Evolutionary conservation across 2,113 vertebrate species (phyloP), one percentile per base, ranked within the genome.

Genomic region (Tapirus terrestris): DNA sequence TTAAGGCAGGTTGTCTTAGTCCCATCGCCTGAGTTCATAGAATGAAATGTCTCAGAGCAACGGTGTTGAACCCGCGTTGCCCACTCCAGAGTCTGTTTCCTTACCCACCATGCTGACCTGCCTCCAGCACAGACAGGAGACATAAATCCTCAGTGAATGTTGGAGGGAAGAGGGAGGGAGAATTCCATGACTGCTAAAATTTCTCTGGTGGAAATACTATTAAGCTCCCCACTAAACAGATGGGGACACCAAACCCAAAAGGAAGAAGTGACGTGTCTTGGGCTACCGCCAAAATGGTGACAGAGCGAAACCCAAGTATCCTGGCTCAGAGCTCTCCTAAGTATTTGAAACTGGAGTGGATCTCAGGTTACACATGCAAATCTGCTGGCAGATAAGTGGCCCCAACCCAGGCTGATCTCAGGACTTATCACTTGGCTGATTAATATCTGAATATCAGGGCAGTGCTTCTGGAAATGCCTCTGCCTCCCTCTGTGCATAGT

Each of bases 331-430:
- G 81, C 36, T 81, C 60, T 60, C 65, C 31, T 8, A 21, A 5
- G 51, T 21, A 36, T 51, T 33, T 96, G 94, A 88, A 96, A 79
- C 75, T 31, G 16, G 53, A 84, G 61, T 39, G 51, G 48, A 48
- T 79, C 60, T 94, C 25, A 20, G 17, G 76, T 68, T 61, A 33
- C 53, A 45, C 63, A 70, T 39, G 80, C 95, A 91, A 79, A 70
- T 83, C 39, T 68, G 33, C 31, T 17, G 67, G 53, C 45, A 77
- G 67, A 82, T 76, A 45, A n/a, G n/a, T 48, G 56, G 63, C 93
- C 96, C 33, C 43, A 29, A 13, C 97, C 90, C 58, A 89, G 80
- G 91, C 95, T 93, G 77, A 97, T 90, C 93, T 91, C 85, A 91
- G 92, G 43, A 39, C 27, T n/a, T 51, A 75, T 58, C 89, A 60